Evolutionary conservation across 2,888 invertebrate species (phyloP).

Genomic region (Platynereis dumerilii): DNA sequence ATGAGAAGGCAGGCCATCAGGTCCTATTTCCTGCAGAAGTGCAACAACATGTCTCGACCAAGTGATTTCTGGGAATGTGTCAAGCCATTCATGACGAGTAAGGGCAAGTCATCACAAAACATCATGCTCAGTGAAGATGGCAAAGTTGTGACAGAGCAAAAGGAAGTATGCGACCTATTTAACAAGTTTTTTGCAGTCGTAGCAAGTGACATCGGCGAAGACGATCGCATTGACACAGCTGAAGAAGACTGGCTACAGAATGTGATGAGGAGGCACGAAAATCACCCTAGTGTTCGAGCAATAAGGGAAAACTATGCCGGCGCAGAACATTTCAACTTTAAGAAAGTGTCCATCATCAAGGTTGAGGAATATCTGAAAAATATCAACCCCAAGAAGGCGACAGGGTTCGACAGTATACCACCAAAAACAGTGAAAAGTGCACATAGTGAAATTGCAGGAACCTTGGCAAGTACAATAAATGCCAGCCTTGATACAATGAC

Average conservation of each 20-base stretch:
- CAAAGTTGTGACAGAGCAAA: neutral
- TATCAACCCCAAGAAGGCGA: neutral
- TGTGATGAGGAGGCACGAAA: neutral
- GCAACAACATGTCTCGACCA: neutral
- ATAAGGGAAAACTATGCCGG: neutral
- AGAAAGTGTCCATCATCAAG: neutral
- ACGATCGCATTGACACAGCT: neutral
- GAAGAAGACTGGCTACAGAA: neutral
- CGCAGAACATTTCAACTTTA: neutral
- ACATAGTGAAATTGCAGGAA: neutral
- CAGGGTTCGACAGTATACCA: neutral
- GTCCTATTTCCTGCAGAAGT: neutral
- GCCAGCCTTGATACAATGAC: neutral
- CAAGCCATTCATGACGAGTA: no score
- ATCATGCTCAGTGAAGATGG: slow-evolving; percentile 3
- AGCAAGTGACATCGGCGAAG: neutral
- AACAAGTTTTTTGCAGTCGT: neutral
- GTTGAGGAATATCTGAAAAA: neutral
- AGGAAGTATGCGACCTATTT: neutral
- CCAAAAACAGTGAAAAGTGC: neutral
- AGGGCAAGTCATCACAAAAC: no score
- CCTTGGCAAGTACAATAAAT: neutral
- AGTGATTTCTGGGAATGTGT: neutral
- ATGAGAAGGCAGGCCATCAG: neutral
- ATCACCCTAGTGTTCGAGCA: neutral